Evolutionary conservation across 2,888 invertebrate genomes (phyloP), one percentile per base, ranked within the genome.

Genomic region (Eristalinus sepulchralis): DNA sequence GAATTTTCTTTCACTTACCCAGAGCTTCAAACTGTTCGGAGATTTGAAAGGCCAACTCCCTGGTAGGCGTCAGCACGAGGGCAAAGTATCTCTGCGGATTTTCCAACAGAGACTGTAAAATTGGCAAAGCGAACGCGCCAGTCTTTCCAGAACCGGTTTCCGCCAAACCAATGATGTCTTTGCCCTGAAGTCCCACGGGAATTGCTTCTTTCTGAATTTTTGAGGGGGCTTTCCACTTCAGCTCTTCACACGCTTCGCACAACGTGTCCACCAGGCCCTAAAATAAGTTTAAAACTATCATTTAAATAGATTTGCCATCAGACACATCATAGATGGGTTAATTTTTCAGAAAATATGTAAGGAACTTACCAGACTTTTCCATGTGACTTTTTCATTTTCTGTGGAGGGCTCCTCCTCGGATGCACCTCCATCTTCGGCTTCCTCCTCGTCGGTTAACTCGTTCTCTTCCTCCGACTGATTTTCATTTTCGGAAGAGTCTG

Each of bases 1-100:
- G 0, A 20, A 4, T 22, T 62, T 24, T 0, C 10, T 53, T 71
- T 67, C 47, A 89, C 93, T 93, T 93, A 96, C 97, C 99, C 83
- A 99, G 94, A 2, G 99, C 99, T 92, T 98, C 98, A 94, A 99
- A 98, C 91, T 99, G 99, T 93, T 99, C 99, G 0, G 97, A 97
- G 90, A 99, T 99, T 93, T 99, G 99, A 92, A 98, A 98, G 2
- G 99, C 99, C 90, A 99, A 93, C 93, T 99, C 99, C 92, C 99
- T 95, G 0, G 99, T 99, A 0, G 99, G 99, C 17, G 99, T 99
- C 68, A 99, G 92, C 88, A 99, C 94, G 0, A 99, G 93, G 0
- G 98, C 98, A 93, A 98, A 99, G 90, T 98, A 96, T 91, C 98
- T 94, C 91, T 99, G 99, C 0, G 99, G 99, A 90, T 95, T 96